phyloP scores from a whole-genome alignment of 2,113 vertebrate genomes.

The Anarrhichthys ocellatus region DNA sequence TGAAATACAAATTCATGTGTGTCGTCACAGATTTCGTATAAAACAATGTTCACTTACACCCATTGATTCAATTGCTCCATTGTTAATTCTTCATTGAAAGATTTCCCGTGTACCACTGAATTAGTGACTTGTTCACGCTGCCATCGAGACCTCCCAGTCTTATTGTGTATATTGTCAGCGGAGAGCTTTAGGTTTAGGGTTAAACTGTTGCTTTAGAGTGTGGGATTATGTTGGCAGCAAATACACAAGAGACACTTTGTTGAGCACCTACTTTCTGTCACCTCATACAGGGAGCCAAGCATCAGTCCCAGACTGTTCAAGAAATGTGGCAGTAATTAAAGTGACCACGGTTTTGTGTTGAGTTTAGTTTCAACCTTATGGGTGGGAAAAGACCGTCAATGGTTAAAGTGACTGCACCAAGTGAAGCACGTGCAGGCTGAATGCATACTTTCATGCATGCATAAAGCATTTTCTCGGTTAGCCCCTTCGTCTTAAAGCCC shows the following conservation, averaged over 20 bases:
- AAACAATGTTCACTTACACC: not conserved
- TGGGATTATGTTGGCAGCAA: constrained; percentile 12
- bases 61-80: constrained; percentile 14
- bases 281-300: not conserved
- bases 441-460: not conserved
- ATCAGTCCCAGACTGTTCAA: not conserved
- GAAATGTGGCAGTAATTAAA: constrained; percentile 34
- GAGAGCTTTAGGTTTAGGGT: constrained; percentile 22
- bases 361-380: not conserved
- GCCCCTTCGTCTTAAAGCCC: not conserved
- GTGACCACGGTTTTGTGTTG: not conserved
- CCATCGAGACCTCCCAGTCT: constrained; percentile 11
- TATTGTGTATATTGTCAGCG: constrained; percentile 13
- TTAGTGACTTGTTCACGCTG: constrained; percentile 19
- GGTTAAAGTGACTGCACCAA: not conserved
- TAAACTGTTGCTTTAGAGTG: constrained; percentile 7
- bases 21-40: not conserved
- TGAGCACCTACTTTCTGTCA: constrained; percentile 25
- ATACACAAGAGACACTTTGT: constrained; percentile 44
- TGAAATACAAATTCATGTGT: not conserved
- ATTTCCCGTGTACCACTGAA: constrained; percentile 11
- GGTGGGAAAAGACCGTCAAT: not conserved
- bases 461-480: constrained; percentile 8
- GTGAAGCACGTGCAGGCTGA: not conserved
- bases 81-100: constrained; percentile 46